Percentiles rank a stretch among this genome's conserved stretches.
Conservation (phyloP, 2,113 vertebrate species). For the Phalacrocorax aristotelis region DNA sequence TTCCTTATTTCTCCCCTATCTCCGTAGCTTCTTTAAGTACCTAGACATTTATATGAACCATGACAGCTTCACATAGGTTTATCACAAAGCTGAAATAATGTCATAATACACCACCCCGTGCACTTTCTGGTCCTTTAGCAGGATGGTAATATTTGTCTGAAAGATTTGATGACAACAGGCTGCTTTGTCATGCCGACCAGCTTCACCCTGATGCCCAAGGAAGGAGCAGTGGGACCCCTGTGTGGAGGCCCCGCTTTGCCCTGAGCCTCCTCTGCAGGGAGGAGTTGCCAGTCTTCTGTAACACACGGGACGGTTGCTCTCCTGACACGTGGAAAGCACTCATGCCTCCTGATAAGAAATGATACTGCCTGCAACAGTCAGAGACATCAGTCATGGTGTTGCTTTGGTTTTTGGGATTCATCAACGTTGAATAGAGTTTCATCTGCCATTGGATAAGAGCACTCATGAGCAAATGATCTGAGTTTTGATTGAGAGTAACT, state of each 20-base stretch:
- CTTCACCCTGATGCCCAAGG: not conserved
- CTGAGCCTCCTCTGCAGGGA: fast-evolving
- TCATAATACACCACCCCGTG: not conserved
- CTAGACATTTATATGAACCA: not conserved
- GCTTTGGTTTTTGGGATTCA: not conserved
- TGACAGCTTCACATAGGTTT: not conserved
- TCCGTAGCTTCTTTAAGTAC: not conserved
- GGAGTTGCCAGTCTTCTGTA: not conserved
- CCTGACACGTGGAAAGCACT: not conserved
- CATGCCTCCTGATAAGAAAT: fast-evolving
- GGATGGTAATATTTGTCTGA: not conserved
- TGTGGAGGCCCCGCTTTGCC: fast-evolving
- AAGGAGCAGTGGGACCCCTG: not conserved
- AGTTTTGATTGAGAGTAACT: not conserved
- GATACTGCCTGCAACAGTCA: not conserved
- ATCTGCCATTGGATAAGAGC: not conserved
- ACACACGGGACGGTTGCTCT: fast-evolving
- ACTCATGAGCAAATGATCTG: not conserved
- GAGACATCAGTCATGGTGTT: not conserved
- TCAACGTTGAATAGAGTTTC: not conserved
- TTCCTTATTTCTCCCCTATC: not conserved
- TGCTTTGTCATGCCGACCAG: not conserved
- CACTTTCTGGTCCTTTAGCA: not conserved
- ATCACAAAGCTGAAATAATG: not conserved
- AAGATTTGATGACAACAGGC: not conserved